phyloP scores from a whole-genome alignment of 2,797 vertebrate genomes.

The Cossypha polioptera region DNA sequence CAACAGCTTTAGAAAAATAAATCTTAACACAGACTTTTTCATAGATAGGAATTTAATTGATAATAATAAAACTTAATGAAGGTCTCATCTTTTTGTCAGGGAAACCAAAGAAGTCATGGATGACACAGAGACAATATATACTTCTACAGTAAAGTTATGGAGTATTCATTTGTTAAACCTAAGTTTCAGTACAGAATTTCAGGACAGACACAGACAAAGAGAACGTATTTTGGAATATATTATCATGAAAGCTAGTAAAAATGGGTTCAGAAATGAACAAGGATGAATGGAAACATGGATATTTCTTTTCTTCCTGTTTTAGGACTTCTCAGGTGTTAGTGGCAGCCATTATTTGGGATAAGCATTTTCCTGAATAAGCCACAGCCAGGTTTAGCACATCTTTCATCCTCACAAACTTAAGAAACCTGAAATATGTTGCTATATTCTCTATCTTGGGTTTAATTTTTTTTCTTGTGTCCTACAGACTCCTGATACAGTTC shows the following conservation, averaged over 20 bases:
- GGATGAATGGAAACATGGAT: background rate
- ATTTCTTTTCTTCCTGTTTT: background rate
- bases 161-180: background rate
- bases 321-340: background rate
- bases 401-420: background rate
- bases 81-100: background rate
- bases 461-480: background rate
- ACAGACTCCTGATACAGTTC: background rate
- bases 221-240: background rate
- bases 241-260: background rate
- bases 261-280: background rate
- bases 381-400: background rate
- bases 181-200: background rate
- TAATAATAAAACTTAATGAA: background rate
- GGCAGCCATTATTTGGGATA: background rate
- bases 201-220: background rate
- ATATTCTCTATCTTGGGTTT: background rate
- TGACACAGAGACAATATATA: background rate
- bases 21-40: background rate
- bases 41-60: background rate
- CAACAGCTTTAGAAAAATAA: background rate
- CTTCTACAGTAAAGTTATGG: background rate
- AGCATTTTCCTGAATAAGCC: background rate
- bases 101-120: background rate
- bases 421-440: background rate